phyloP scores from a whole-genome alignment of 2,113 vertebrate genomes.

The Eulemur macaco region DNA sequence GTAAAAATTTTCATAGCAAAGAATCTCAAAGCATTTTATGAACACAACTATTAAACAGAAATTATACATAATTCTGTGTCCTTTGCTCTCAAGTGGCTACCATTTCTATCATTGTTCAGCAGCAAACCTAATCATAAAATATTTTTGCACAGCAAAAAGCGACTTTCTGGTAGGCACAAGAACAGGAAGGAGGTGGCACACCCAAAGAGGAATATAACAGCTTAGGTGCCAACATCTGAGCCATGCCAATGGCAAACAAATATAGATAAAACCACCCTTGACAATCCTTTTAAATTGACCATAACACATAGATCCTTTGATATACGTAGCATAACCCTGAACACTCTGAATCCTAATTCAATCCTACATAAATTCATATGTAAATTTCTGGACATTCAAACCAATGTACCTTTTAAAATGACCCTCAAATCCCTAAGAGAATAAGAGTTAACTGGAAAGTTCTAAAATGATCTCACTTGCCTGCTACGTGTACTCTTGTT shows the following conservation, averaged over 20 bases:
- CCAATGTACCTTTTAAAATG: constrained; percentile 27
- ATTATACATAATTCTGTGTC: too few species aligned
- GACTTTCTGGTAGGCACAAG: background rate
- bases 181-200: background rate
- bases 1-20: background rate
- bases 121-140: background rate
- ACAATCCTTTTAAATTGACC: background rate
- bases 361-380: background rate
- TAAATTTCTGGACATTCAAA: constrained; percentile 37
- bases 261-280: background rate
- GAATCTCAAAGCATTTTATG: constrained; percentile 3
- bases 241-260: background rate
- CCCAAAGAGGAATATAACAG: background rate
- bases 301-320: background rate
- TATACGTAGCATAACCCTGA: background rate
- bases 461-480: constrained; percentile 19
- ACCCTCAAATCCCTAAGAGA: background rate
- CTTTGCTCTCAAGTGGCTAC: background rate
- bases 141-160: background rate
- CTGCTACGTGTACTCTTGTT: background rate
- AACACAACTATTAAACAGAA: background rate
- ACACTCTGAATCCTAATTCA: background rate
- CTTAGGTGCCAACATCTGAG: background rate
- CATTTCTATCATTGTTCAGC: background rate
- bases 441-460: background rate